Conservation (phyloP, 2,888 invertebrate genomes). For the Scrobipalpa atriplicella region DNA sequence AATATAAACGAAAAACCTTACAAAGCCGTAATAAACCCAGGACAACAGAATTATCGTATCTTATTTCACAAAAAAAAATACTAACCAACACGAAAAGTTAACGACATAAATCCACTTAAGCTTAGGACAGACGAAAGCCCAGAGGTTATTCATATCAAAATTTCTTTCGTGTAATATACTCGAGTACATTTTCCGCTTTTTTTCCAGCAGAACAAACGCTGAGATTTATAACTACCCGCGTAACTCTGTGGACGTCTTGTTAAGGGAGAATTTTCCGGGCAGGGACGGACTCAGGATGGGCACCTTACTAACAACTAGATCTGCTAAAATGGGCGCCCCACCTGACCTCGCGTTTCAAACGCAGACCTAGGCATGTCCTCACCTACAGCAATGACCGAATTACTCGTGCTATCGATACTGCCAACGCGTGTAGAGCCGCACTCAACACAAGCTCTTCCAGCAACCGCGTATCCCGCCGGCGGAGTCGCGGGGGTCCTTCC, state of each 20-base stretch:
- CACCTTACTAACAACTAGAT: neutral
- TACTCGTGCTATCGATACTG: too few relatives aligned
- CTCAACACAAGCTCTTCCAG: too few relatives aligned
- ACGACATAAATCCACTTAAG: neutral
- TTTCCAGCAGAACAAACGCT: conserved; percentile 47
- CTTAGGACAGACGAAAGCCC: neutral
- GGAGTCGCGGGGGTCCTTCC: too few relatives aligned
- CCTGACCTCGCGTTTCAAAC: too few relatives aligned
- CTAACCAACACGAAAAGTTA: neutral
- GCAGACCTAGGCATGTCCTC: too few relatives aligned
- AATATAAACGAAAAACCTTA: too few relatives aligned
- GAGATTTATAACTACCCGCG: conserved; percentile 53
- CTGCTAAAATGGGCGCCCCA: too few relatives aligned
- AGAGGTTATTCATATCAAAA: conserved; percentile 15
- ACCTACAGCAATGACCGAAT: too few relatives aligned
- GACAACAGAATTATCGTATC: too few relatives aligned
- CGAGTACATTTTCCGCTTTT: conserved; percentile 41
- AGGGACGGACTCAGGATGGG: neutral
- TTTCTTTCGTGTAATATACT: conserved; percentile 27
- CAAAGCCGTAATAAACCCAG: too few relatives aligned
- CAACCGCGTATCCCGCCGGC: too few relatives aligned
- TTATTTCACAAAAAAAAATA: neutral
- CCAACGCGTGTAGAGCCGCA: too few relatives aligned
- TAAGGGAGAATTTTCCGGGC: conserved; percentile 49
- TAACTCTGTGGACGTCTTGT: conserved; percentile 55